Base-by-base conservation (phyloP, 1,140 invertebrate species). In the Phymorhynchus buccinoides region DNA sequence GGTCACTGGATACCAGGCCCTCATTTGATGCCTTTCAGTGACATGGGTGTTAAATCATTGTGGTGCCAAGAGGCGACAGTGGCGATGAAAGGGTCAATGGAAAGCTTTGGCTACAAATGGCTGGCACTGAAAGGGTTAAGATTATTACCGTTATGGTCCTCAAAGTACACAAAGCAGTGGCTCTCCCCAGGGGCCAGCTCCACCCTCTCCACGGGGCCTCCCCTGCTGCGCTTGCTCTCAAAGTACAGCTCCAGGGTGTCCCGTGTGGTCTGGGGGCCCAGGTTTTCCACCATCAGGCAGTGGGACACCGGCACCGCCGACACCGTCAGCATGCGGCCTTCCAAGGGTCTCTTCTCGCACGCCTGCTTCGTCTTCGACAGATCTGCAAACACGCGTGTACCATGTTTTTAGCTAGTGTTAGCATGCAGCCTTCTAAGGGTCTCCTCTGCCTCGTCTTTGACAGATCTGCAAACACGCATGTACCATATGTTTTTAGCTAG, bases 231-330 rank as follows among this genome's bases (percentile, higher is more conserved):
- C 62, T 71, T 87, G 71, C 87, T 88, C 71, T 89, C 88, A 87
- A 89, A 89, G 84, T 88, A 89, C 41, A 84, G 79, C 30, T 86
- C 71, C 1, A 89, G 22, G 18, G 85, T 88, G 32, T 88, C 86
- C 44, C 62, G 42, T 73, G 86, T 85, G 22, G 85, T 88, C 16
- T 37, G 85, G 32, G 79, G 62, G 4, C 18, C 71, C 35, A 87
- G 44, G 4, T 84, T 85, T 41, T 56, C 66, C 35, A 90, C 87
- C 48, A 85, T 66, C 44, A 89, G 56, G 84, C 86, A 86, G 85
- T 87, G 85, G 14, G 87, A 85, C 27, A 88, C 79, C 1, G 85
- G 80, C 12, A 89, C 87, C 32, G 18, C 39, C 9, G 37, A 71
- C 22, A 89, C 80, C 16, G 83, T 75, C 35, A 89, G 83, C 41